phyloP scores from a whole-genome alignment of 2,113 vertebrate genomes.

The Isurus oxyrinchus region DNA sequence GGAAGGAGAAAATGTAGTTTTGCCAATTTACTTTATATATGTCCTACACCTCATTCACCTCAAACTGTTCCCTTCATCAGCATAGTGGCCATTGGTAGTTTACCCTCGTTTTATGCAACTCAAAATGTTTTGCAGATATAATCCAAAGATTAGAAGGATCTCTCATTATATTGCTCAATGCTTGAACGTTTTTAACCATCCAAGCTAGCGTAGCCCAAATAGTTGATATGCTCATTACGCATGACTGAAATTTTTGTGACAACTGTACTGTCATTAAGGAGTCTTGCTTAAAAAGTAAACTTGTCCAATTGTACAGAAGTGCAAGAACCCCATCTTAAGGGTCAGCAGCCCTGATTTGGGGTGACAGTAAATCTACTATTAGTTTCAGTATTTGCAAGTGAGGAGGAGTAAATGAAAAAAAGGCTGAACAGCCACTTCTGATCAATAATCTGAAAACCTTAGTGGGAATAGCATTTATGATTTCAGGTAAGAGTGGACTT shows the following conservation, averaged over 20 bases:
- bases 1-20: not conserved
- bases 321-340: not conserved
- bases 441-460: not conserved
- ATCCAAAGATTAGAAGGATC: not conserved
- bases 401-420: not conserved
- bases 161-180: not conserved
- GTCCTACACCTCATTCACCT: not conserved
- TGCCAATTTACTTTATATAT: not conserved
- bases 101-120: not conserved
- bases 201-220: not conserved
- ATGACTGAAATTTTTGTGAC: not conserved
- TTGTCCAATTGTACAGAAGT: not conserved
- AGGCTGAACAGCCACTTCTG: not conserved
- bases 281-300: not conserved
- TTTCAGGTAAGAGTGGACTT: not conserved
- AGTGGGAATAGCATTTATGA: not conserved
- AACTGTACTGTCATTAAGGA: not conserved
- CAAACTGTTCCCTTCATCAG: not conserved
- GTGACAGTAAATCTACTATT: not conserved
- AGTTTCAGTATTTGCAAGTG: not conserved
- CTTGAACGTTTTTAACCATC: not conserved
- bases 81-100: not conserved
- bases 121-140: not conserved
- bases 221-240: not conserved
- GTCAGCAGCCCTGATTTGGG: not conserved